Evolutionary conservation across 2,113 vertebrate genomes (phyloP), one percentile per base, ranked within the genome.

Genomic region (Paracanthobrama guichenoti): DNA sequence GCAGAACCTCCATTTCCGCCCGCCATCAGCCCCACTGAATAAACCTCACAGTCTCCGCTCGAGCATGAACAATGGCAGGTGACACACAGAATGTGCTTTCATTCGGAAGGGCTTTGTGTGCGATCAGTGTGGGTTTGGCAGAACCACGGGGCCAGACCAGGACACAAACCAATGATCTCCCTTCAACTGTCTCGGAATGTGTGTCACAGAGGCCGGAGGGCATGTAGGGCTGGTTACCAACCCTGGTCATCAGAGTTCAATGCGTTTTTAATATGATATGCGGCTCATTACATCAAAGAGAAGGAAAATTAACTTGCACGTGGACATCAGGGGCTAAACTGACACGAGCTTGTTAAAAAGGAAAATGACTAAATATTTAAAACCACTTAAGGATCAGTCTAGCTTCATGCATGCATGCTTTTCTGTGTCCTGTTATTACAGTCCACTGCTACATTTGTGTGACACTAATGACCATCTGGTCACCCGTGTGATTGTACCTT

Each of bases 401-500:
- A 31, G 28, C 10, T 59, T 59, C 14, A 77, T 3, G 2, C 53
- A 39, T 42, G 14, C 75, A 77, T 77, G 53, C 10, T 39, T 22
- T 77, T 39, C 8, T 50, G 46, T 77, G 53, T 77, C 20, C 74
- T 55, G 74, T 57, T 39, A 57, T 39, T 35, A 81, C 6, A 26
- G 67, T 64, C 35, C 53, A 57, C 74, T 9, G 74, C 22, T 18
- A 44, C 22, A 69, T 78, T 72, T 82, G 26, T 77, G 53, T 77
- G 35, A 77, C 67, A 57, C 71, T 81, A 73, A 84, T 82, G 46
- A 69, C 78, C 78, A 80, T 62, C 28, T 81, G 50, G 66, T 46
- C 24, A 53, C 39, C 50, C 48, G 14, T 53, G 81, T 86, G 78
- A 80, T 55, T 90, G 90, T 96, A 99, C 98, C 97, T 99, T 99